Evolutionary conservation across 2,113 vertebrate species (phyloP), one percentile per base, ranked within the genome.

Genomic region (Fulmarus glacialis): DNA sequence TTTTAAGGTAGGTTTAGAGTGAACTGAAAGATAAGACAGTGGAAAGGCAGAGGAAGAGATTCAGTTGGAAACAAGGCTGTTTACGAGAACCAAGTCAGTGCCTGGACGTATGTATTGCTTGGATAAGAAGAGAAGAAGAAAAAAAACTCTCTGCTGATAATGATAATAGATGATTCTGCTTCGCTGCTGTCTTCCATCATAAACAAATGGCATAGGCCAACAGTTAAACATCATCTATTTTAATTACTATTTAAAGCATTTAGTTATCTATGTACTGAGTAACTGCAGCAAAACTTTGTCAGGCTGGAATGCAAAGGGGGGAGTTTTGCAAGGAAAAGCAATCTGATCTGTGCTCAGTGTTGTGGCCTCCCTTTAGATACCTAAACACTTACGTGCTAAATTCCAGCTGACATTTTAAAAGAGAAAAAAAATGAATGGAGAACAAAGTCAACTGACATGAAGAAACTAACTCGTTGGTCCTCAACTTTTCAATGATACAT

Each of bases 11-110:
- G 86, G 90, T 96, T 97, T 58, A 82, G 93, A 86, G 89, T 73
- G 89, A 97, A 96, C 26, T 97, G 75, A 90, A 98, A 95, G 81
- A 59, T 96, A 97, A 97, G 87, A 93, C 56, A 91, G 78, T 92
- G 75, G 91, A 91, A 97, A 97, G 72, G 79, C 89, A 22, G 38
- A 87, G n/a, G 55, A 89, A 87, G 40, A 78, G 58, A 63, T 90
- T 92, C 77, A 95, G 32, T 73, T 81, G 70, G 71, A 95, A 97
- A 73, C 9, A 50, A 92, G 89, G 43, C 68, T 96, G 43, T 90
- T 88, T 95, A 55, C 20, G 9, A 83, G 84, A 94, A 82, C 32
- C 24, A 67, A 68, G 79, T 91, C 81, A 78, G 82, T 10, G 11
- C 47, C 66, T 62, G 70, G 50, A 89, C 66, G 15, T 90, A 90